These are phyloP conservation scores for Resseliella maxima DNA, from an alignment of 2,888 invertebrate species.

Conservation along the genomic window DNA sequence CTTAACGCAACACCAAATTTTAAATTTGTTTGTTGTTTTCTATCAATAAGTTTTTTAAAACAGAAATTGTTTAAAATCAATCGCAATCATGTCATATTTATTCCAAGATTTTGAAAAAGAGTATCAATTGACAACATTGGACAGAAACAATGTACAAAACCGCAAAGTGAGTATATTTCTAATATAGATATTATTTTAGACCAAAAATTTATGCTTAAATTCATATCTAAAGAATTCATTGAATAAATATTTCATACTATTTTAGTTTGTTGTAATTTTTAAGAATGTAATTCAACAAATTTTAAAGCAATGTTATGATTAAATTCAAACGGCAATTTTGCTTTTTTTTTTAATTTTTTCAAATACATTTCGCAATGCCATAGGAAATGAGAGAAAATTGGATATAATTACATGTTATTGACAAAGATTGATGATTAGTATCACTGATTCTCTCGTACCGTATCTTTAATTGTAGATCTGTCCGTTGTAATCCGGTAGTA, in stretches of 20 bases:
- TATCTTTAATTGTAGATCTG: too few species aligned
- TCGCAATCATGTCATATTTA: neutral
- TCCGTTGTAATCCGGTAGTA: neutral
- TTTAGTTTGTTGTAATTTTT: too few species aligned
- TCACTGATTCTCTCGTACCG: too few species aligned
- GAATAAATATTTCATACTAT: too few species aligned
- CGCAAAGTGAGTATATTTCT: neutral
- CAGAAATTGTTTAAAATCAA: neutral
- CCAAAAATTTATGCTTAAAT: too few species aligned
- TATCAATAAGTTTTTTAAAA: neutral
- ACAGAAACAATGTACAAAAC: neutral
- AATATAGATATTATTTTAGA: too few species aligned
- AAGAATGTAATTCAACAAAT: too few species aligned
- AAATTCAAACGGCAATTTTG: too few species aligned
- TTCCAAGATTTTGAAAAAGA: slow-evolving; percentile 19
- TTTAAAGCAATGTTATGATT: too few species aligned
- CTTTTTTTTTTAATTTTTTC: too few species aligned
- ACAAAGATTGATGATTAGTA: neutral
- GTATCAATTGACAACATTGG: neutral
- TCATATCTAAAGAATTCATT: too few species aligned
- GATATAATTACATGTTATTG: neutral
- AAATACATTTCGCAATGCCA: neutral
- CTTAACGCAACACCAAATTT: too few species aligned
- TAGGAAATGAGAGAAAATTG: neutral
- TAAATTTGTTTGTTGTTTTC: neutral